Conservation (phyloP, 2,888 invertebrate genomes). For the Heliconius ethilla region DNA sequence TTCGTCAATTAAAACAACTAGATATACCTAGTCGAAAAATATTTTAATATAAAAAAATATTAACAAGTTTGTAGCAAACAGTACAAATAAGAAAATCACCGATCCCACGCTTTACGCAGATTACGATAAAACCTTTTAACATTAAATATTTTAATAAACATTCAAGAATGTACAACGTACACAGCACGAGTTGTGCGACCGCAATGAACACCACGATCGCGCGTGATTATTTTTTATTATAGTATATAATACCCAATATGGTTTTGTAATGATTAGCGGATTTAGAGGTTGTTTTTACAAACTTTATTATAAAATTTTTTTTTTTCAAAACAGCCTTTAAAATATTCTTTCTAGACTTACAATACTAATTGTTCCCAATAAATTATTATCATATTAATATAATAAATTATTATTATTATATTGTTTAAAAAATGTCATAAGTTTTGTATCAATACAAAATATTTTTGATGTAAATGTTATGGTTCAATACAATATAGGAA, state of each 20-base stretch:
- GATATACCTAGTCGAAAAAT: not conserved
- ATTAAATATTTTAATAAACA: slow-evolving; percentile 1
- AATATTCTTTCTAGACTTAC: not conserved
- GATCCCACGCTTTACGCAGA: not conserved
- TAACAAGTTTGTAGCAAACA: not conserved
- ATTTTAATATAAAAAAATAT: slow-evolving; percentile 8
- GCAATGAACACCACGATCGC: not conserved
- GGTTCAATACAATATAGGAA: slow-evolving; percentile 9
- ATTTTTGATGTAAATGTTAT: not conserved
- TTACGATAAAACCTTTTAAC: not conserved
- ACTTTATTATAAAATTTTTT: not conserved
- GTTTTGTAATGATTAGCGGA: not conserved
- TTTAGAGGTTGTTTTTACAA: not conserved
- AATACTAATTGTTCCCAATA: slow-evolving; percentile 19
- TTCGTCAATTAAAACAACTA: not conserved
- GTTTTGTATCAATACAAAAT: not conserved
- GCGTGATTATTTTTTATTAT: not conserved
- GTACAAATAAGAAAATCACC: slow-evolving; percentile 10
- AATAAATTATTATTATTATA: not conserved
- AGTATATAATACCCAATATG: not conserved
- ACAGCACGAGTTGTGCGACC: not conserved
- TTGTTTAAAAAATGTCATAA: not conserved
- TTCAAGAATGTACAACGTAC: not conserved
- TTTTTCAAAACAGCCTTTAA: not conserved
- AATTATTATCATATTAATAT: slow-evolving; percentile 11